phyloP scores from a whole-genome alignment of 2,888 invertebrate species.

The Scaptomyza polygonia region DNA sequence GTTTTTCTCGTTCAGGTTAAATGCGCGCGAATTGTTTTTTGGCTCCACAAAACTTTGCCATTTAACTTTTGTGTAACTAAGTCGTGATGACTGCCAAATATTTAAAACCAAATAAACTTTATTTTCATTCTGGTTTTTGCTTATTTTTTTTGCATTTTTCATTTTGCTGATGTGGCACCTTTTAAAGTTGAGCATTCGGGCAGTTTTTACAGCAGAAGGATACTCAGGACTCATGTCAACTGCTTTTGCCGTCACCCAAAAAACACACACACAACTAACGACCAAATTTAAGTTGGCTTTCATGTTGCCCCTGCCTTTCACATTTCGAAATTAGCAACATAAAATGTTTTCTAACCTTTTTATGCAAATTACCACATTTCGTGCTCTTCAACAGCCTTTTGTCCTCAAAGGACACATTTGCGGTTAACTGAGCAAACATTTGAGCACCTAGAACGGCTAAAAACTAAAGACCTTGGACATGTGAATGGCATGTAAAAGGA shows the following conservation, averaged over 20 bases:
- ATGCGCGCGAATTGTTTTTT: constrained; percentile 80
- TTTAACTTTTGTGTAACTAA: constrained; percentile 72
- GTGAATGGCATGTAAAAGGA: background rate
- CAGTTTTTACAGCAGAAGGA: constrained; percentile 1
- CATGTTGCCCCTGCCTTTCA: background rate
- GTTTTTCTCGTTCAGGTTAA: constrained; percentile 71
- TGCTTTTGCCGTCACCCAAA: constrained; percentile 36
- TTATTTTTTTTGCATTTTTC: constrained; percentile 1
- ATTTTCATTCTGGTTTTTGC: constrained; percentile 4
- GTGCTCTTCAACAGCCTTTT: constrained; percentile 12
- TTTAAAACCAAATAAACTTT: constrained; percentile 57
- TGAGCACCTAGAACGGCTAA: constrained; percentile 6
- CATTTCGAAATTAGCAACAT: constrained; percentile 65
- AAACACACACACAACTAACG: constrained; percentile 37
- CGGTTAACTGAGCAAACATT: constrained; percentile 65
- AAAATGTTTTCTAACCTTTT: constrained; percentile 77
- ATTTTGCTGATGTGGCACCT: constrained; percentile 46
- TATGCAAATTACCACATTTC: constrained; percentile 68
- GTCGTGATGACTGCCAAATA: constrained; percentile 65
- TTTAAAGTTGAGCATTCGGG: constrained; percentile 53
- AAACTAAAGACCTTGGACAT: constrained; percentile 13
- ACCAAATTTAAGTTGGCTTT: constrained; percentile 36
- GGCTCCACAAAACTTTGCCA: constrained; percentile 65
- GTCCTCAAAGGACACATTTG: constrained; percentile 59
- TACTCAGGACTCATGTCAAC: constrained; percentile 38